Base-by-base conservation (phyloP, 2,797 vertebrate species). In the Siniperca undulata region DNA sequence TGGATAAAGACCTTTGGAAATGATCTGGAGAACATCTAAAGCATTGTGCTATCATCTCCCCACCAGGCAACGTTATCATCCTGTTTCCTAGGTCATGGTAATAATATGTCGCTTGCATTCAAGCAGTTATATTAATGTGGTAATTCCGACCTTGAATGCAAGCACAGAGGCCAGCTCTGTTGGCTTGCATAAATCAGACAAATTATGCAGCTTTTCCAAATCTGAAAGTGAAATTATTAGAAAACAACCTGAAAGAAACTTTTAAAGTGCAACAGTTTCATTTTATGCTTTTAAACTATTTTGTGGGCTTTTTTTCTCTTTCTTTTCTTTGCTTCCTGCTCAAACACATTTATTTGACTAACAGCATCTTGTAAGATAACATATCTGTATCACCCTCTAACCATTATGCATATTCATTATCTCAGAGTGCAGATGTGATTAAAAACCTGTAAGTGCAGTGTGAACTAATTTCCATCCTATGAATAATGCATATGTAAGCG, bases 341-440 rank as follows among this genome's bases (percentile, higher is more conserved):
- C 82, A 83, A 88, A 90, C 84, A 77, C 82, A 92, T 88, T 82
- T 48, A 88, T 82, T 81, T 83, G 65, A 91, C 76, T 85, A 75
- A 80, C 75, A 74, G 79, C 77, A 89, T 90, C 91, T 85, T 86
- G 70, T 16, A 86, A 93, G 87, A 93, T 83, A 82, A 86, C 77
- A 67, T 60, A 84, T 92, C 89, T 90, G 81, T 71, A 81, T 82
- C 87, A 85, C 88, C 92, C 88, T 92, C 82, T 7, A 84, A 80
- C 90, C 81, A 83, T 88, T 83, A 91, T 93, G 92, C 94, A 95
- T 95, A 94, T 95, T 95, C 92, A 94, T 95, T 84, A 93, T 89
- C 82, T 86, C 80, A 50, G 89, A 93, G 91, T 90, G 88, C 88
- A 92, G 89, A 95, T 93, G 93, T 93, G 93, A 96, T 96, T 95